A percentile compares a stretch with the other conserved stretches of the same genome.
Evolutionary conservation across 2,113 vertebrate species (phyloP).

Genomic region (Lates calcarifer): DNA sequence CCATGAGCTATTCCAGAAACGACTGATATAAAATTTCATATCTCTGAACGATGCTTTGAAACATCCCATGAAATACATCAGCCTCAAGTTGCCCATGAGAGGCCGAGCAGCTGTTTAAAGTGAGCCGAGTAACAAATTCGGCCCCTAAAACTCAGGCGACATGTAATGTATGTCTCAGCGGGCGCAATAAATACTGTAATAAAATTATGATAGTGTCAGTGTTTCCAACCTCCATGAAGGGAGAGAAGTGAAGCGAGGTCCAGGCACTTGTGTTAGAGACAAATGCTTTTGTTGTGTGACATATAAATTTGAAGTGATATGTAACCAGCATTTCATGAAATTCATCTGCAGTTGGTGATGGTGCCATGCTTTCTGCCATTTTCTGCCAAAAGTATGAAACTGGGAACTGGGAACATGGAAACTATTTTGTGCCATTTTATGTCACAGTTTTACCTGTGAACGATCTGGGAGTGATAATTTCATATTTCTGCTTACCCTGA

Average conservation of each 20-base stretch:
- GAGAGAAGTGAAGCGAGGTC: constrained; percentile 24
- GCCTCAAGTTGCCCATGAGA: constrained; percentile 44
- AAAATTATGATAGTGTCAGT: constrained; percentile 70
- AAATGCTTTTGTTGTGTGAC: constrained; percentile 49
- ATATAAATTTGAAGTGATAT: constrained; percentile 37
- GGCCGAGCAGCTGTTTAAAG: constrained; percentile 67
- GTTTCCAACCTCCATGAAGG: constrained; percentile 68
- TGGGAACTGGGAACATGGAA: too few species aligned
- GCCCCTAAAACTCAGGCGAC: constrained; percentile 55
- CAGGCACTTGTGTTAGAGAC: constrained; percentile 35
- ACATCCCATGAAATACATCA: constrained; percentile 48
- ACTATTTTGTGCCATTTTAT: not conserved
- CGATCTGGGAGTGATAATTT: constrained; percentile 18
- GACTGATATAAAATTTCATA: constrained; percentile 55
- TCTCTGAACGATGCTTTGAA: constrained; percentile 62
- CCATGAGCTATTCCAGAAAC: constrained; percentile 54
- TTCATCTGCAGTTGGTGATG: constrained; percentile 1
- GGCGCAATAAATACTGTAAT: constrained; percentile 67
- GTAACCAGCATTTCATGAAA: constrained; percentile 31
- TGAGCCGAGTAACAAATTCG: constrained; percentile 47
- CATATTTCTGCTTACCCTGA: constrained; percentile 7
- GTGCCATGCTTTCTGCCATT: constrained; percentile 7
- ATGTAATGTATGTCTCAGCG: constrained; percentile 61
- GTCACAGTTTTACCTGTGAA: constrained; percentile 3
- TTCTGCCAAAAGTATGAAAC: constrained; percentile 13